phyloP scores from a whole-genome alignment of 2,113 vertebrate species.

The Lichenostomus cassidix region DNA sequence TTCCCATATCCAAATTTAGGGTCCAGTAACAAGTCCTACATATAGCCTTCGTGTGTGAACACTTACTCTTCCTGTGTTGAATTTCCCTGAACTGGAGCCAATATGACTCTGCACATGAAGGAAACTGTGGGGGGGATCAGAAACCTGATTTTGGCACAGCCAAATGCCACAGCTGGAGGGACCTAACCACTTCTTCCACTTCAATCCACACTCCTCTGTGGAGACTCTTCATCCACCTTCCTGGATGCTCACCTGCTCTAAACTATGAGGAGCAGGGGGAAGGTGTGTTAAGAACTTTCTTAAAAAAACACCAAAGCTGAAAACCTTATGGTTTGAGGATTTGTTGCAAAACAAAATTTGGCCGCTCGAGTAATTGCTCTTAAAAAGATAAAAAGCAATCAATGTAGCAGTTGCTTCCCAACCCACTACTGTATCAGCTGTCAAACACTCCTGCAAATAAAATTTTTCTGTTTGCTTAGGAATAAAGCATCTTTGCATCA shows the following conservation, averaged over 20 bases:
- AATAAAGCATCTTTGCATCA: not conserved
- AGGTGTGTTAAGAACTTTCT: not conserved
- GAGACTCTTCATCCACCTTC: not conserved
- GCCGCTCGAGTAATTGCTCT: not conserved
- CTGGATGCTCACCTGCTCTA: not conserved
- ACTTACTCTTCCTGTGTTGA: conserved; percentile 6
- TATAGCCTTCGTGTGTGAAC: conserved; percentile 20
- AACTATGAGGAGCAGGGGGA: rapidly evolving
- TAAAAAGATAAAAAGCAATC: not conserved
- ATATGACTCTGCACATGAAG: not conserved
- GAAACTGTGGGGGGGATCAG: not conserved
- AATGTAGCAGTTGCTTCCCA: not conserved
- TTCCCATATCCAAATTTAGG: conserved; percentile 61
- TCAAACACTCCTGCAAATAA: not conserved
- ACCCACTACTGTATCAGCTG: not conserved
- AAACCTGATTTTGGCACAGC: not conserved
- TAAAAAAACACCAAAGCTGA: not conserved
- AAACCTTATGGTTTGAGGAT: not conserved
- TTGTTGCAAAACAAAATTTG: not conserved
- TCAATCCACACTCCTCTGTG: not conserved
- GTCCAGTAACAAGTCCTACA: conserved; percentile 42
- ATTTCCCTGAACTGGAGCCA: conserved; percentile 13
- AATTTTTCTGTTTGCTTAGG: not conserved
- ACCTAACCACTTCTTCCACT: not conserved
- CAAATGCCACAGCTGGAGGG: not conserved